Evolutionary conservation across 2,888 invertebrate genomes (phyloP).

Genomic region (Copidosoma aretas): DNA sequence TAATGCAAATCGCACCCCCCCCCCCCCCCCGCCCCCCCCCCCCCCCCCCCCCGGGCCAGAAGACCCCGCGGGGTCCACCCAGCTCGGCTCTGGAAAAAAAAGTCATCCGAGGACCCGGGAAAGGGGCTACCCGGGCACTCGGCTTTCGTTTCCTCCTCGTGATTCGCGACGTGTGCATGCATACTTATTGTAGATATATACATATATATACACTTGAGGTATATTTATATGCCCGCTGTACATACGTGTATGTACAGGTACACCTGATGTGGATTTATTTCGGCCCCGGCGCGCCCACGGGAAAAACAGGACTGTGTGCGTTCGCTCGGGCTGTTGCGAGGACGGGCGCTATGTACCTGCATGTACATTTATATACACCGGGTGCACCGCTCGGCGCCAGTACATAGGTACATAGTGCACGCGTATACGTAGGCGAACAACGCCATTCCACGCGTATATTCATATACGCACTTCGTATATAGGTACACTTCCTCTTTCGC

Average conservation of each 20-base stretch:
- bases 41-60: not conserved
- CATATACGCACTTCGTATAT: not conserved
- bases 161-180: not conserved
- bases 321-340: not conserved
- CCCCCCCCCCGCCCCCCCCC: not conserved
- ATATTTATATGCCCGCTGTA: too few relatives aligned
- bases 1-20: not conserved
- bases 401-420: too few relatives aligned
- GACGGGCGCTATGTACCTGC: not conserved
- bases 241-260: too few relatives aligned
- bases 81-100: not conserved
- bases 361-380: too few relatives aligned
- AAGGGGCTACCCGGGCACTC: too few relatives aligned
- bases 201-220: too few relatives aligned
- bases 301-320: not conserved
- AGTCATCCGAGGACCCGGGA: too few relatives aligned
- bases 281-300: conserved; percentile 9
- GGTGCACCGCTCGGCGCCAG: too few relatives aligned
- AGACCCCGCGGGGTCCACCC: too few relatives aligned
- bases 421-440: too few relatives aligned
- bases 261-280: conserved; percentile 40
- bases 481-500: not conserved
- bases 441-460: too few relatives aligned
- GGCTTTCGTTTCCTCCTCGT: conserved; percentile 2
- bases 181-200: too few relatives aligned